Evolutionary conservation across 2,888 invertebrate genomes (phyloP).

Genomic region (Drosophila prolongata): DNA sequence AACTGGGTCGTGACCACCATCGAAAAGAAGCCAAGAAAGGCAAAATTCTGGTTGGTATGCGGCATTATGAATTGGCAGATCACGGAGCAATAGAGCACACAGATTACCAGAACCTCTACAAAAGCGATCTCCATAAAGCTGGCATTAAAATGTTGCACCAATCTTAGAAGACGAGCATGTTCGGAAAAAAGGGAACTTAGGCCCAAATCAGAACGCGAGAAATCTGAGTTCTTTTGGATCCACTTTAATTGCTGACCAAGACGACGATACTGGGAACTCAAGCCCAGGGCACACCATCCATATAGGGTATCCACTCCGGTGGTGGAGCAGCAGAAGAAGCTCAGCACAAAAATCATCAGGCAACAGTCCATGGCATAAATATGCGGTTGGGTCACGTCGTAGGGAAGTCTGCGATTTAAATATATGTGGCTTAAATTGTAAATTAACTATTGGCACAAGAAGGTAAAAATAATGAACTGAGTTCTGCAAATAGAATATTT

Average conservation of each 20-base stretch:
- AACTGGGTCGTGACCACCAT: conserved; percentile 53
- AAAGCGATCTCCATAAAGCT: conserved; percentile 52
- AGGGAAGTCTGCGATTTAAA: conserved; percentile 38
- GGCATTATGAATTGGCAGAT: conserved; percentile 64
- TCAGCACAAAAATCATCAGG: conserved; percentile 52
- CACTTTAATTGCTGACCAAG: conserved; percentile 32
- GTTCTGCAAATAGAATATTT: too few relatives aligned
- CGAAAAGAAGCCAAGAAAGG: conserved; percentile 60
- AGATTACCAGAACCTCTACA: conserved; percentile 56
- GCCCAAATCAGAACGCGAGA: conserved; percentile 6
- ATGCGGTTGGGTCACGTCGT: conserved; percentile 43
- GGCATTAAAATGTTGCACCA: conserved; percentile 47
- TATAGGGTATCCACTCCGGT: conserved; percentile 55
- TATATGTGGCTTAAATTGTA: not conserved
- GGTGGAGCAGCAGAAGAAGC: conserved; percentile 61
- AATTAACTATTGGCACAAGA: too few relatives aligned
- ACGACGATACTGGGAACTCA: conserved; percentile 55
- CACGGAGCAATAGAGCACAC: conserved; percentile 55
- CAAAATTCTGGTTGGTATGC: conserved; percentile 55
- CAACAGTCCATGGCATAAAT: conserved; percentile 54
- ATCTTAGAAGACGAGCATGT: conserved; percentile 35
- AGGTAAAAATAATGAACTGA: too few relatives aligned
- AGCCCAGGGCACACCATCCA: conserved; percentile 53
- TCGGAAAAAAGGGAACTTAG: conserved; percentile 33
- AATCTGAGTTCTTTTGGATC: not conserved